Percentiles rank a stretch among this genome's conserved stretches.
These are phyloP conservation scores for Gryon sp. DNA, from an alignment of 1,140 invertebrate species.

Conservation along the genomic window DNA sequence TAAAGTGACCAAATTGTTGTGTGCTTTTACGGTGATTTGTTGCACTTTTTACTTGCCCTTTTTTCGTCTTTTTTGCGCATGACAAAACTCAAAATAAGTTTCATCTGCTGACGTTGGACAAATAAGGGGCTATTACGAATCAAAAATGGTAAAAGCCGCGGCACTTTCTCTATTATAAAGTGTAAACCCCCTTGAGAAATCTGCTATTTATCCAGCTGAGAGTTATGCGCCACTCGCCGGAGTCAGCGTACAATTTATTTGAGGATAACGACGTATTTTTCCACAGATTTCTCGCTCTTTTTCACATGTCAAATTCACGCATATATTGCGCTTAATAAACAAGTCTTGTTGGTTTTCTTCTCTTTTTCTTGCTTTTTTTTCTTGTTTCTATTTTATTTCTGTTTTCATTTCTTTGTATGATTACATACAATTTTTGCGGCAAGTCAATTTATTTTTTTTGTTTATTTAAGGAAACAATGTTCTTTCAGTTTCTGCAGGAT, in stretches of 20 bases:
- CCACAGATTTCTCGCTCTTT: not conserved
- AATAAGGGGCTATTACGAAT: constrained; percentile 48
- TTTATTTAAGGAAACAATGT: constrained; percentile 18
- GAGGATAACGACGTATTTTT: constrained; percentile 35
- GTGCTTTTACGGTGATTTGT: constrained; percentile 42
- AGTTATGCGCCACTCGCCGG: constrained; percentile 26
- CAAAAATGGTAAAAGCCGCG: constrained; percentile 38
- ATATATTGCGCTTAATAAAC: constrained; percentile 7
- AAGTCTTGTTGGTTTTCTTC: constrained; percentile 1
- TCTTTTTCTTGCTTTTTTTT: not conserved
- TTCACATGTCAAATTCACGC: constrained; percentile 18
- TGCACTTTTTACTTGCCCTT: constrained; percentile 48
- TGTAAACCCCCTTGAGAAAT: constrained; percentile 44
- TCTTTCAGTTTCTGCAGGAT: constrained; percentile 1
- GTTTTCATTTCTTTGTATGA: not conserved
- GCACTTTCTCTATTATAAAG: constrained; percentile 52
- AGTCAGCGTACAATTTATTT: constrained; percentile 53
- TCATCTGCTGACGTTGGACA: constrained; percentile 35
- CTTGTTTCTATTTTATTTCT: not conserved
- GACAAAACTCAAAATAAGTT: constrained; percentile 48
- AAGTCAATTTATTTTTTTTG: not conserved
- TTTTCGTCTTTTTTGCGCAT: no score
- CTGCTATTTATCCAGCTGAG: constrained; percentile 55
- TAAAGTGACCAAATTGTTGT: constrained; percentile 24
- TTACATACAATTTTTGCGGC: not conserved